These are phyloP conservation scores for Progne subis DNA, from an alignment of 2,113 vertebrate genomes.

Conservation along the genomic window DNA sequence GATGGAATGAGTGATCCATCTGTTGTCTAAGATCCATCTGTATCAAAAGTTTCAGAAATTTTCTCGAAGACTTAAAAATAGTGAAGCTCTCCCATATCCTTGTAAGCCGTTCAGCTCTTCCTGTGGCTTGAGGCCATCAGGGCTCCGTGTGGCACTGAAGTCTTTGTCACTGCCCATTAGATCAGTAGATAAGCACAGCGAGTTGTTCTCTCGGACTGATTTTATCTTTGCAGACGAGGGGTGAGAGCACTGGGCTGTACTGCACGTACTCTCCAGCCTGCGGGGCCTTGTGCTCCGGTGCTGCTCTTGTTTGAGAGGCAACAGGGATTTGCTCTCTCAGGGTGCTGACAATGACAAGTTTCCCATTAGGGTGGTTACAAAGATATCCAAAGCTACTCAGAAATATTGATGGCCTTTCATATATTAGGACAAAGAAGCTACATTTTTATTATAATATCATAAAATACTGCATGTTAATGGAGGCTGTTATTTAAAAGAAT, in stretches of 20 bases:
- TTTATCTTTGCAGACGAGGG: neutral
- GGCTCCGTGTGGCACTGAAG: neutral
- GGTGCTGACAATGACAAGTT: neutral
- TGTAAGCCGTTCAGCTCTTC: neutral
- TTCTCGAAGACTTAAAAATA: neutral
- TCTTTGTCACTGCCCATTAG: neutral
- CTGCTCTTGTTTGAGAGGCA: neutral
- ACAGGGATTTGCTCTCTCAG: neutral
- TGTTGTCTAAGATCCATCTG: neutral
- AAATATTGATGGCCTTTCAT: neutral
- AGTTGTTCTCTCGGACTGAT: neutral
- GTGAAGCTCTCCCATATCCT: neutral
- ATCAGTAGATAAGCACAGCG: accelerated
- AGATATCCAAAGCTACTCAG: neutral
- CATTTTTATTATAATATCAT: neutral
- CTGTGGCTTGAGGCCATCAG: neutral
- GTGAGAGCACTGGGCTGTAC: neutral
- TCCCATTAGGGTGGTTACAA: neutral
- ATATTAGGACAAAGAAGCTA: neutral
- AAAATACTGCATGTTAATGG: neutral
- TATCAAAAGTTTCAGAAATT: neutral
- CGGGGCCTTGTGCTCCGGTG: neutral
- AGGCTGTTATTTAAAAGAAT: neutral
- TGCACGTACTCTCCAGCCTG: accelerated
- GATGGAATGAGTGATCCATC: neutral